Base-by-base conservation (phyloP, 2,888 invertebrate genomes). In the Graphium colonna region DNA sequence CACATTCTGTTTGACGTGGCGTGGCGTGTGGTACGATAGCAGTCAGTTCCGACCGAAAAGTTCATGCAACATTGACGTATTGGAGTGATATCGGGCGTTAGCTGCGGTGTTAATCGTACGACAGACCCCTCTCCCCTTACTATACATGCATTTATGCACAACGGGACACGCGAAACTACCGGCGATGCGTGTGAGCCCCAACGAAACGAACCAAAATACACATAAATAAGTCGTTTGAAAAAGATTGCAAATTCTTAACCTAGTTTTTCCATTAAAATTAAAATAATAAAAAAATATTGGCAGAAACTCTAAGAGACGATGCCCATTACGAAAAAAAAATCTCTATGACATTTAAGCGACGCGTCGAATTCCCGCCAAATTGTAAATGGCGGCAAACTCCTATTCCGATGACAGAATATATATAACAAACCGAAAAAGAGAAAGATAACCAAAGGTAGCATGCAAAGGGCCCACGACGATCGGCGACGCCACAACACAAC, bases 11-110 rank as follows among this genome's bases (percentile, higher is more conserved):
- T 38, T 39, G 36, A 48, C 43, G 33, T 21, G 47, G 47, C 48
- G 40, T 17, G 48, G 48, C 49, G 52, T 48, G 47, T n/a, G 42
- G 40, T 39, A 47, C 40, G 42, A 38, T 45, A 18, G 52, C 52
- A 48, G 38, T 53, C 44, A 33, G 39, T 3, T 39, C 39, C 53
- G 53, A 54, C 53, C 53, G 53, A 45, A 49, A 54, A 54, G 53
- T 54, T 49, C 53, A 49, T 54, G 53, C 53, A 54, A 54, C 53
- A 54, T 49, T 54, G 53, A 54, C 44, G 49, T 54, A 49, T 54
- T 33, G 43, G 39, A 49, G 45, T 49, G 53, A 49, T 12, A 16
- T 7, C 16, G 9, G 16, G 38, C 26, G 42, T 41, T 12, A 4
- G 36, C 52, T 15, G 42, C 28, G 36, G 36, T 33, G 40, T 33